phyloP scores from a whole-genome alignment of 2,113 vertebrate genomes.

The Neotoma lepida region DNA sequence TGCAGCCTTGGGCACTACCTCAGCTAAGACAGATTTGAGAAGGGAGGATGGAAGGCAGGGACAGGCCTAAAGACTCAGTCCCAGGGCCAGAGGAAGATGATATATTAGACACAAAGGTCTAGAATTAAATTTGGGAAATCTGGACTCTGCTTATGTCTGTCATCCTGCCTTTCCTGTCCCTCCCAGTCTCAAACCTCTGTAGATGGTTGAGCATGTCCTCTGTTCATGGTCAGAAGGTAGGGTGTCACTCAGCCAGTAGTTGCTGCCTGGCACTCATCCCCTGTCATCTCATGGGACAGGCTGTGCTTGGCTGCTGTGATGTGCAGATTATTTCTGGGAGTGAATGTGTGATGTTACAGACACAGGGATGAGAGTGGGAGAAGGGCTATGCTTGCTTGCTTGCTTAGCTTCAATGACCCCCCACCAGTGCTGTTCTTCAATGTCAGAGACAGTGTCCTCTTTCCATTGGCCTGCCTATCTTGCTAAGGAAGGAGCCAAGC shows the following conservation, averaged over 20 bases:
- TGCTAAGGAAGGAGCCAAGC: neutral
- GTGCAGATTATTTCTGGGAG: conserved; percentile 52
- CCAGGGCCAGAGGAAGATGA: neutral
- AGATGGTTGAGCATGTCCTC: neutral
- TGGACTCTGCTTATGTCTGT: neutral
- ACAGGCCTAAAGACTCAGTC: neutral
- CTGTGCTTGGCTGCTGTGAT: neutral
- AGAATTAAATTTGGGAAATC: neutral
- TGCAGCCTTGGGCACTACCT: neutral
- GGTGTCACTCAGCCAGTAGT: neutral
- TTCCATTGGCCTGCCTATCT: neutral
- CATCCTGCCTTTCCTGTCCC: no score
- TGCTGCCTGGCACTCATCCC: neutral
- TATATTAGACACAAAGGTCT: accelerated
- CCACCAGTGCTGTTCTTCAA: neutral
- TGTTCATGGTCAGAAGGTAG: neutral
- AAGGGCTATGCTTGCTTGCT: neutral
- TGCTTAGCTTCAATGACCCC: neutral
- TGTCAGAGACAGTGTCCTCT: neutral
- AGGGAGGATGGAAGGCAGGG: neutral
- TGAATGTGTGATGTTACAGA: conserved; percentile 68
- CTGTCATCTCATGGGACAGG: neutral
- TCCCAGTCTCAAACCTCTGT: neutral
- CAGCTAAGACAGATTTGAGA: neutral
- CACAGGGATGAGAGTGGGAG: neutral